phyloP scores from a whole-genome alignment of 2,113 vertebrate species.

The Addax nasomaculatus region DNA sequence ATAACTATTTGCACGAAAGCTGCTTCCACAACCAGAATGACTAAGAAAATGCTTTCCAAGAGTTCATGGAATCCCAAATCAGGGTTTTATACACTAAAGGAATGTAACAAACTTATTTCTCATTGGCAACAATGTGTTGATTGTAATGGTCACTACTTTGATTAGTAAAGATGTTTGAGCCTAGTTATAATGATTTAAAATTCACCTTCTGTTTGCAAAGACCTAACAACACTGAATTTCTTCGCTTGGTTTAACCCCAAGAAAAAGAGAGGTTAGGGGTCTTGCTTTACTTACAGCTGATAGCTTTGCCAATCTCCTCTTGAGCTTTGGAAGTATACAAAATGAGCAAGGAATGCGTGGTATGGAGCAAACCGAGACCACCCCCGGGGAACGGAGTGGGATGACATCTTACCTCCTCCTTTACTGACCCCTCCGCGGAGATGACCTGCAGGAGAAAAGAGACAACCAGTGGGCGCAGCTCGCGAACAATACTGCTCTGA shows the following conservation, averaged over 20 bases:
- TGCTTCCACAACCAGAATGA: not conserved
- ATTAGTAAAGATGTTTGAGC: not conserved
- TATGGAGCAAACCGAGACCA: fast-evolving
- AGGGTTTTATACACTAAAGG: not conserved
- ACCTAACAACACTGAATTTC: not conserved
- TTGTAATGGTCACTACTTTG: not conserved
- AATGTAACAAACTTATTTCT: not conserved
- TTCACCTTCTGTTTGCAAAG: not conserved
- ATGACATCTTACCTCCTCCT: conserved; percentile 76
- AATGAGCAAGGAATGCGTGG: not conserved
- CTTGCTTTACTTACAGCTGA: conserved; percentile 78
- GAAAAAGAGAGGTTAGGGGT: fast-evolving
- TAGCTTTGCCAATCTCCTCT: conserved; percentile 86
- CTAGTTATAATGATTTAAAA: not conserved
- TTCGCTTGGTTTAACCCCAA: fast-evolving
- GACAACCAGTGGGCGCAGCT: not conserved
- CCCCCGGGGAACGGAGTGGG: not conserved
- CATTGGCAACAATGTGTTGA: not conserved
- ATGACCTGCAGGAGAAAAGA: conserved; percentile 71
- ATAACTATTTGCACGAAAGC: not conserved
- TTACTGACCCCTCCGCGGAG: conserved; percentile 71
- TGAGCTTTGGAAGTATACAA: conserved; percentile 74
- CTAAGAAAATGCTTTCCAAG: not conserved
- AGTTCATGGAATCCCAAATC: not conserved
- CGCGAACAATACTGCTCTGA: not conserved